Conservation (phyloP, 2,888 invertebrate genomes). For the Argyresthia albistria region DNA sequence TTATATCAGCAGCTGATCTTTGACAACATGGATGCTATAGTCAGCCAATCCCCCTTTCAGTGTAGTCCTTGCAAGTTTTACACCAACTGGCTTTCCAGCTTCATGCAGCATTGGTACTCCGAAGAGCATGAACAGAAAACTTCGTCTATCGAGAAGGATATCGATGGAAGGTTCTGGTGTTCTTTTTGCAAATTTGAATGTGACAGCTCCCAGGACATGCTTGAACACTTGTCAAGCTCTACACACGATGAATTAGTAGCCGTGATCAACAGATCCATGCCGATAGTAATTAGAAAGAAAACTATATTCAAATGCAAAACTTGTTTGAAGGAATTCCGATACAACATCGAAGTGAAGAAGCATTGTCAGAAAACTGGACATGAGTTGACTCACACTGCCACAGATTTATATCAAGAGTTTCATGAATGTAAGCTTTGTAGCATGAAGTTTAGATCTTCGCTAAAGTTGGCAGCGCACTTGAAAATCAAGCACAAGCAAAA, state of each 20-base stretch:
- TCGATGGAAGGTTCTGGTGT: constrained; percentile 78
- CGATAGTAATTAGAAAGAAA: constrained; percentile 81
- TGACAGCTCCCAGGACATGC: constrained; percentile 76
- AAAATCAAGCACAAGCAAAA: constrained; percentile 72
- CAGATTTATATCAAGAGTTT: constrained; percentile 77
- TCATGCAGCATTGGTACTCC: constrained; percentile 83
- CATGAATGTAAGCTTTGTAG: constrained; percentile 75
- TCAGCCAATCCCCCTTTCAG: constrained; percentile 88
- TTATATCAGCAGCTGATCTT: constrained; percentile 77
- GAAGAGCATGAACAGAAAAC: constrained; percentile 70
- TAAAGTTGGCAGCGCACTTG: constrained; percentile 79
- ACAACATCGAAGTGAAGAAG: constrained; percentile 80
- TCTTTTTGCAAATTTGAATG: constrained; percentile 81
- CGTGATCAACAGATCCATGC: constrained; percentile 85
- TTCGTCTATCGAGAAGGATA: constrained; percentile 45
- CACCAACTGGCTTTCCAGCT: constrained; percentile 81
- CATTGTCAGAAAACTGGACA: constrained; percentile 72
- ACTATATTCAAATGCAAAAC: constrained; percentile 75
- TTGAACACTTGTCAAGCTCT: constrained; percentile 75
- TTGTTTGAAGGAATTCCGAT: constrained; percentile 79
- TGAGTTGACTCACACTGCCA: constrained; percentile 60
- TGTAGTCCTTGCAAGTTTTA: constrained; percentile 89
- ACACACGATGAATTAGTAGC: constrained; percentile 82
- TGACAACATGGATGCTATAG: constrained; percentile 83
- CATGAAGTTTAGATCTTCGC: constrained; percentile 71